Base-by-base conservation (phyloP, 2,888 invertebrate genomes). In the Ochlodes sylvanus region DNA sequence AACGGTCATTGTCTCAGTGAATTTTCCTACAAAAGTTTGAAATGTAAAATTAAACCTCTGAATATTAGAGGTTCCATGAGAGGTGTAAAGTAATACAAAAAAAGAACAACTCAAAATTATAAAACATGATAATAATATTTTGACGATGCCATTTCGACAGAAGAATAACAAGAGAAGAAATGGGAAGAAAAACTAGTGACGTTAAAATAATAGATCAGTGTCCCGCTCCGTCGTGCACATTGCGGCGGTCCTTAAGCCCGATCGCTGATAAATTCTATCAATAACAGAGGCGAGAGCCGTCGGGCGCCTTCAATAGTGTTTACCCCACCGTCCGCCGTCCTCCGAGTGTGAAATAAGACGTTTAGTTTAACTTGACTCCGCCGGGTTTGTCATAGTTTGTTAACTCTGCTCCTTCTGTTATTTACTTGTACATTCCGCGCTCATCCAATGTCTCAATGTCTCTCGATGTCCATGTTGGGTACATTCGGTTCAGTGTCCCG, bases 231-330 rank as follows among this genome's bases (percentile, higher is more conserved):
- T 73, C 79, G 73, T 63, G 7, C 72, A 10, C 12, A 74, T 75
- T 67, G 56, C 17, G 2, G 75, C 76, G 57, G 12, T 12, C 44
- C 62, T 71, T 73, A 72, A 79, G 80, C 85, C 80, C 82, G 88
- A 89, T 88, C 81, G 85, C 80, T 92, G 92, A 92, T 92, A 92
- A 92, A 92, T 92, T 91, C 85, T 90, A 92, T 92, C 92, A 92
- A 91, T 92, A 91, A 87, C 83, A 85, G 84, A 79, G 84, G 80
- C 86, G 85, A 80, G 85, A 85, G 87, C 85, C 80, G 89, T 85
- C 89, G 84, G 86, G 81, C 74, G 86, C 86, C 85, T 85, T 90
- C 91, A 86, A 81, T 87, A 91, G 86, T 90, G 88, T 86, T 90
- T 90, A 90, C 86, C 82, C 77, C 79, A 75, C 77, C 81, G 79